These are phyloP conservation scores for Eucera pruinosa DNA, from an alignment of 2,888 invertebrate genomes.

Conservation along the genomic window DNA sequence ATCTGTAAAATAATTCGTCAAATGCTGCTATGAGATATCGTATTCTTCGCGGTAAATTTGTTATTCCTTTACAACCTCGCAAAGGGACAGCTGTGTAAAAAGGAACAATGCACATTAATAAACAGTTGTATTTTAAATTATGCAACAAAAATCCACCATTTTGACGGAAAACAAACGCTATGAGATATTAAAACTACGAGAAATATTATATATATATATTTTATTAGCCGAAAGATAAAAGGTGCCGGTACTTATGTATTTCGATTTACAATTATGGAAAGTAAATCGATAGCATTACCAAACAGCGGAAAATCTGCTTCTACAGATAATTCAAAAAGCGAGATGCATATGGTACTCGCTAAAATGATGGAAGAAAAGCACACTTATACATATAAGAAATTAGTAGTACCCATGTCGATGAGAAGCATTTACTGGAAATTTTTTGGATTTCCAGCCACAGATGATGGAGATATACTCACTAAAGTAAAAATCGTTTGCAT, in stretches of 20 bases:
- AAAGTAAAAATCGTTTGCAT: slow-evolving; percentile 85
- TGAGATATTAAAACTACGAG: slow-evolving; percentile 34
- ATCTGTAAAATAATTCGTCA: slow-evolving; percentile 79
- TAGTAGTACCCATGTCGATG: slow-evolving; percentile 85
- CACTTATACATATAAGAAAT: slow-evolving; percentile 83
- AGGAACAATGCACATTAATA: slow-evolving; percentile 18
- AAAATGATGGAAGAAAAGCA: slow-evolving; percentile 83
- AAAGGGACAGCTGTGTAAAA: slow-evolving; percentile 3
- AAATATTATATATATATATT: slow-evolving; percentile 36
- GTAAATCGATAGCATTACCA: slow-evolving; percentile 51
- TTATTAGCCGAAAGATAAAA: slow-evolving; percentile 38
- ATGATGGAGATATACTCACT: slow-evolving; percentile 84
- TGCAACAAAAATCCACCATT: slow-evolving; percentile 68
- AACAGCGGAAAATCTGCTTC: slow-evolving; percentile 52
- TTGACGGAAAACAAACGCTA: slow-evolving; percentile 65
- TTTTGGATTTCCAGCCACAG: slow-evolving; percentile 85
- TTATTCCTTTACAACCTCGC: slow-evolving; percentile 52
- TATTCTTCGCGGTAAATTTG: slow-evolving; percentile 77
- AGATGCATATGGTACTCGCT: slow-evolving; percentile 77
- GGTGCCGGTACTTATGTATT: slow-evolving; percentile 52
- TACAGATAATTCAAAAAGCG: slow-evolving; percentile 63
- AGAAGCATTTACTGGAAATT: slow-evolving; percentile 85
- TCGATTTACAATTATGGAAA: slow-evolving; percentile 60
- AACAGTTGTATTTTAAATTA: slow-evolving; percentile 58
- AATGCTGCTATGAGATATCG: slow-evolving; percentile 75